These are phyloP conservation scores for Epinephelus moara DNA, from an alignment of 2,113 vertebrate genomes.

Conservation along the genomic window DNA sequence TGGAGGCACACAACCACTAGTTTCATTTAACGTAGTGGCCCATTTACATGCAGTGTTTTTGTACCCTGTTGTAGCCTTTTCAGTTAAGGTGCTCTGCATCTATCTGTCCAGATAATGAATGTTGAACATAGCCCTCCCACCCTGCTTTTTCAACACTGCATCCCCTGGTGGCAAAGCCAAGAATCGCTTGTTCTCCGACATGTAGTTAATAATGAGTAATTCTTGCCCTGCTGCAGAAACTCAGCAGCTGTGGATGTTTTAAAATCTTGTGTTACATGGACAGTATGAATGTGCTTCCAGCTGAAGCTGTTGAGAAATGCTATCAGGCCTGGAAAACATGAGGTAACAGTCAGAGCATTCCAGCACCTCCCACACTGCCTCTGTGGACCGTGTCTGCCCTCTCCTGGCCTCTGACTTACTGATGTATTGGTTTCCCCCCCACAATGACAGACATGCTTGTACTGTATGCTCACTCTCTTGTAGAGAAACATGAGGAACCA, in stretches of 20 bases:
- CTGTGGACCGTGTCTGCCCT: conserved; percentile 48
- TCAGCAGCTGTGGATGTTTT: conserved; percentile 1
- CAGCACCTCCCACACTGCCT: conserved; percentile 32
- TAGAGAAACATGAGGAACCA: neutral
- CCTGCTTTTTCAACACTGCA: conserved; percentile 3
- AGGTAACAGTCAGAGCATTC: conserved; percentile 34
- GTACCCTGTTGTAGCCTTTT: neutral
- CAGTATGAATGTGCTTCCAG: neutral
- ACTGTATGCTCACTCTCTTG: neutral
- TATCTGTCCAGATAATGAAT: neutral
- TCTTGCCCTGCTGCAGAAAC: neutral
- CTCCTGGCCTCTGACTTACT: conserved; percentile 46
- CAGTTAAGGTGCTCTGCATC: neutral
- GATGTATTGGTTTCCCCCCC: neutral
- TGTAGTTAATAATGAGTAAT: neutral
- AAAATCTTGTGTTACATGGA: conserved; percentile 7
- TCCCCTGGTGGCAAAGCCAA: conserved; percentile 50
- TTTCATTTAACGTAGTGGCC: neutral
- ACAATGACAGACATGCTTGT: neutral
- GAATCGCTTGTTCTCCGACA: neutral
- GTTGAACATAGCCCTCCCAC: neutral
- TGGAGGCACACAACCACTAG: no score
- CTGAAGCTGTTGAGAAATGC: conserved; percentile 43
- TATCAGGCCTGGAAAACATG: conserved; percentile 62
- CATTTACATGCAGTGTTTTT: neutral